Conservation (phyloP, 2,797 vertebrate species). For the Sebastes hubbsi region DNA sequence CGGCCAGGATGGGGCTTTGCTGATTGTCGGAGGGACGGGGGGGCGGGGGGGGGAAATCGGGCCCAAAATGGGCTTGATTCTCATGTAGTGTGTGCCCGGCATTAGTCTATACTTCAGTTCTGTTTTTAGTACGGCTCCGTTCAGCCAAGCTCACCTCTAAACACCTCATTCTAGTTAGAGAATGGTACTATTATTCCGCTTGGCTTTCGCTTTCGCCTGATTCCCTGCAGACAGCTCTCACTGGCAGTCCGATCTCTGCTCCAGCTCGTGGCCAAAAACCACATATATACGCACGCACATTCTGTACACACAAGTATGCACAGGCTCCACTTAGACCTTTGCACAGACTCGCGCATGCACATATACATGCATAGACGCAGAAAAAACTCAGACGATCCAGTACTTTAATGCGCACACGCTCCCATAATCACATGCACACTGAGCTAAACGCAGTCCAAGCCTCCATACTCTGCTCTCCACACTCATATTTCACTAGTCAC, state of each 20-base stretch:
- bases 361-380: constrained; percentile 35
- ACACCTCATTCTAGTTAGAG: constrained; percentile 42
- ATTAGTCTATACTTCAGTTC: background rate
- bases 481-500: constrained; percentile 76
- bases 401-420: constrained; percentile 18
- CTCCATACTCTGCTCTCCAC: constrained; percentile 59
- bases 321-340: constrained; percentile 50
- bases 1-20: no score
- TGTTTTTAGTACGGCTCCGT: constrained; percentile 5
- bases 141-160: constrained; percentile 23
- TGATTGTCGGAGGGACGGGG: no score
- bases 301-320: constrained; percentile 25
- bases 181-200: constrained; percentile 56
- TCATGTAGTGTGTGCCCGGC: background rate
- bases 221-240: constrained; percentile 61
- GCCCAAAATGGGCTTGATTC: background rate
- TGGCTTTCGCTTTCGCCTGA: constrained; percentile 43
- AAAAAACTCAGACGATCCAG: constrained; percentile 1
- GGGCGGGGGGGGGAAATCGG: accelerated
- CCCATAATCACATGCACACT: constrained; percentile 45
- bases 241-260: constrained; percentile 56
- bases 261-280: constrained; percentile 62
- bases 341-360: constrained; percentile 32
- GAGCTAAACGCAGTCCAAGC: constrained; percentile 57
- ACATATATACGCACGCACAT: constrained; percentile 37